Evolutionary conservation across 2,888 invertebrate genomes (phyloP).

Genomic region (Apamea anceps): DNA sequence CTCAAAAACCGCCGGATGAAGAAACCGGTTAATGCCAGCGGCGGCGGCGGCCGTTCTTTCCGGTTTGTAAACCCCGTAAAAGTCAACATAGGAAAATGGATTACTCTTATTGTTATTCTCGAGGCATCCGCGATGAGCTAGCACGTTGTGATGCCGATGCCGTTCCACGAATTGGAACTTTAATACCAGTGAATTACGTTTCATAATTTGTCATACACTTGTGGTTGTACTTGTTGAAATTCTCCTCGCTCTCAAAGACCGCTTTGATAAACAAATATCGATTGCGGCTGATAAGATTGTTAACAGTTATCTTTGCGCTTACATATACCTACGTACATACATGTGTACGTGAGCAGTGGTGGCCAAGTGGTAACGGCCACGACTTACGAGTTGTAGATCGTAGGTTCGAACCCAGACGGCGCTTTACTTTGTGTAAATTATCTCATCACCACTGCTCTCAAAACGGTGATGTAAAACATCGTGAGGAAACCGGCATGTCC

Average conservation of each 20-base stretch:
- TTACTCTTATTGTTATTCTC: constrained; percentile 60
- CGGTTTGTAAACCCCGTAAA: constrained; percentile 32
- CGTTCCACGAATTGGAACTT: constrained; percentile 42
- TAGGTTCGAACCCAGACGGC: too few relatives aligned
- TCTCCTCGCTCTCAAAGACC: constrained; percentile 12
- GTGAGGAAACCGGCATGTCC: too few relatives aligned
- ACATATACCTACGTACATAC: constrained; percentile 5
- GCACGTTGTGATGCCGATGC: constrained; percentile 13
- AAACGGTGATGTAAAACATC: too few relatives aligned
- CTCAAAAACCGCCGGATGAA: background rate
- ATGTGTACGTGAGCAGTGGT: background rate
- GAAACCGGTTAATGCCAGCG: constrained; percentile 8
- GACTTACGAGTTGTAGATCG: too few relatives aligned
- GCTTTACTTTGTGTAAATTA: too few relatives aligned
- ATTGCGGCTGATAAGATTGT: constrained; percentile 47
- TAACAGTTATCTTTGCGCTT: constrained; percentile 20
- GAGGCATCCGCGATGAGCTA: constrained; percentile 40
- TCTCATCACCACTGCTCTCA: too few relatives aligned
- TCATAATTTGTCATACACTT: constrained; percentile 8
- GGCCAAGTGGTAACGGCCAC: too few relatives aligned
- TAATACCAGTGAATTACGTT: constrained; percentile 16
- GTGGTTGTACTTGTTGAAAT: constrained; percentile 27
- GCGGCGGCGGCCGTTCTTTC: background rate
- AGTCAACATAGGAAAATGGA: constrained; percentile 57
- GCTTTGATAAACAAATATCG: constrained; percentile 53